Percentiles rank a stretch among this genome's conserved stretches.
phyloP scores from a whole-genome alignment of 2,113 vertebrate genomes.

The Tragelaphus imberbis region DNA sequence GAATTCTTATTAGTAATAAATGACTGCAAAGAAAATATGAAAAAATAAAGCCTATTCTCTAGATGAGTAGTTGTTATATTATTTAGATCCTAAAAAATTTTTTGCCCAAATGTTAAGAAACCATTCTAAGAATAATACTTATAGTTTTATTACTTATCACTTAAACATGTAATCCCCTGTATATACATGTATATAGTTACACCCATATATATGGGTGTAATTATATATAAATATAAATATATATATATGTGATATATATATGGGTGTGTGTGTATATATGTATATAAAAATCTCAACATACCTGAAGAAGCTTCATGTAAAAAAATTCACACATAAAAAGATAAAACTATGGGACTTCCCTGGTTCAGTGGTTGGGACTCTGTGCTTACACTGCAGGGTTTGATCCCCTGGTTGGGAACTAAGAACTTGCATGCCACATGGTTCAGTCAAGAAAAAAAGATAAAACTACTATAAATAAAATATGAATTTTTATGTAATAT shows the following conservation, averaged over 20 bases:
- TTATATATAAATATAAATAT: background rate
- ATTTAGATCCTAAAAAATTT: background rate
- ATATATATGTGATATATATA: background rate
- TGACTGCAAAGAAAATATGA: background rate
- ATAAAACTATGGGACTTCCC: background rate
- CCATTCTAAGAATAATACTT: background rate
- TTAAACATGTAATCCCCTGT: background rate
- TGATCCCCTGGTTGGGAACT: background rate
- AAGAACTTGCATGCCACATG: background rate
- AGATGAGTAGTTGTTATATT: background rate
- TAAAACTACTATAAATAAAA: background rate
- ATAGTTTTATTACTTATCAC: background rate
- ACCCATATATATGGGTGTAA: no score
- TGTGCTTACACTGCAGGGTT: background rate
- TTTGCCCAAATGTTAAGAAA: background rate
- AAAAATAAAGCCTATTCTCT: background rate
- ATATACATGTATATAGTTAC: background rate
- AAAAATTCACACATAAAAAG: background rate
- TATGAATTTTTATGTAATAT: background rate
- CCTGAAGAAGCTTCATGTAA: background rate
- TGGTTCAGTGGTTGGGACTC: background rate
- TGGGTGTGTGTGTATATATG: background rate
- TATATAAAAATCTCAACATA: background rate
- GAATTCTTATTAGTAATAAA: background rate
- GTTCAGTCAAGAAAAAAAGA: background rate